phyloP scores from a whole-genome alignment of 2,797 vertebrate species.

The Propithecus perrieri region DNA sequence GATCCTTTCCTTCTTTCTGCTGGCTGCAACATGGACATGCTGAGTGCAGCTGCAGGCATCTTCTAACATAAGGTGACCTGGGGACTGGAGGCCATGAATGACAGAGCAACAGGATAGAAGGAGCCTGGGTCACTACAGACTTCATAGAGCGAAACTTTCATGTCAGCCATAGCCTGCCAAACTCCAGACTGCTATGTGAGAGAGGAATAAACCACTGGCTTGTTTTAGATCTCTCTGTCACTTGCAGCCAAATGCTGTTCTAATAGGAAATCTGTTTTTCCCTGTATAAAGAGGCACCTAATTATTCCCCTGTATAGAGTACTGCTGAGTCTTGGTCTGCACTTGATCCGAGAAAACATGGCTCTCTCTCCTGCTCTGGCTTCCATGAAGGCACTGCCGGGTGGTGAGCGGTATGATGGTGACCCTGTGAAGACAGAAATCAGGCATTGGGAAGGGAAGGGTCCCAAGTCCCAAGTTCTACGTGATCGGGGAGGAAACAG shows the following conservation, averaged over 20 bases:
- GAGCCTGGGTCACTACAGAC: not conserved
- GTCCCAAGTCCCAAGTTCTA: not conserved
- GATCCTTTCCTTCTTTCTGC: not conserved
- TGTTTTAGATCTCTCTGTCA: not conserved
- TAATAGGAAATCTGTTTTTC: not conserved
- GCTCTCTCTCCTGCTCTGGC: not conserved
- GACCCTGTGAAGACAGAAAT: not conserved
- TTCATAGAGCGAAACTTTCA: not conserved
- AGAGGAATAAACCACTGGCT: not conserved
- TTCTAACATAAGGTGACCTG: not conserved
- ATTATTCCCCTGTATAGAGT: not conserved
- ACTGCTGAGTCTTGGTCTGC: not conserved
- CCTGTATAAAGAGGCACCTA: not conserved
- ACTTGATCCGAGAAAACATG: not conserved
- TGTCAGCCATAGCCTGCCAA: not conserved
- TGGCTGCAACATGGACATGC: not conserved
- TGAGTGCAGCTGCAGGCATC: not conserved
- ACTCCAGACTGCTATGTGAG: not conserved
- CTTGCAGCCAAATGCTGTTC: not conserved
- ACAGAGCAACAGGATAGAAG: not conserved
- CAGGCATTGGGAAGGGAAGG: not conserved
- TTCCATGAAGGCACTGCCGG: not conserved
- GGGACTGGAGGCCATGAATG: not conserved
- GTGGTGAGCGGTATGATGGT: not conserved
- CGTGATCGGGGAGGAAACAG: not conserved